These are phyloP conservation scores for Bruchidius siliquastri DNA, from an alignment of 2,888 invertebrate species.

Conservation along the genomic window DNA sequence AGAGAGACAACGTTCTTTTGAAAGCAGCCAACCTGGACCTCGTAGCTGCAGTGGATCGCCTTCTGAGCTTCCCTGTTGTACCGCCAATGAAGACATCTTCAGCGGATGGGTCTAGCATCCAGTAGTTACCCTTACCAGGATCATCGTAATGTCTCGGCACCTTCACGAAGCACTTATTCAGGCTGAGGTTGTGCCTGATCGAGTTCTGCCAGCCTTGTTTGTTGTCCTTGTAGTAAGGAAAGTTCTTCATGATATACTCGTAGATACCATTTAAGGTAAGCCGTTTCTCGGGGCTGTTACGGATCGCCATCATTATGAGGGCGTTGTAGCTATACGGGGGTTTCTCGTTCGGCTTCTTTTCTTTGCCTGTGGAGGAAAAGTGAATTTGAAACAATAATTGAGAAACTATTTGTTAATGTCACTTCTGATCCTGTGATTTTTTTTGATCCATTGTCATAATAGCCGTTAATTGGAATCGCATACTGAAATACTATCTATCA, in stretches of 20 bases:
- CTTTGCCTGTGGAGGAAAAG: slow-evolving; percentile 42
- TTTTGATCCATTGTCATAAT: too few relatives aligned
- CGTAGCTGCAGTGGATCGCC: slow-evolving; percentile 87
- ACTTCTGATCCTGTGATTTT: too few relatives aligned
- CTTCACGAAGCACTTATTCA: slow-evolving; percentile 99
- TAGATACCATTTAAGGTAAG: slow-evolving; percentile 95
- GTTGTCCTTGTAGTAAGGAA: slow-evolving; percentile 96
- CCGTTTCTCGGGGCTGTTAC: slow-evolving; percentile 89
- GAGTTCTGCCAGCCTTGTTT: slow-evolving; percentile 99
- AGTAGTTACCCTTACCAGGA: slow-evolving; percentile 98
- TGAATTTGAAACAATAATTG: not conserved
- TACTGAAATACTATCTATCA: too few relatives aligned
- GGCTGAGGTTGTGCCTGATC: slow-evolving; percentile 91
- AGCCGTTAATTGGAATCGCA: too few relatives aligned
- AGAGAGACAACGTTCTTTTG: slow-evolving; percentile 70
- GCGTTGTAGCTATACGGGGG: slow-evolving; percentile 99
- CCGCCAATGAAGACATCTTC: slow-evolving; percentile 97
- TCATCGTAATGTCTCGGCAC: slow-evolving; percentile 98
- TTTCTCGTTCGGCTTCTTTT: slow-evolving; percentile 79
- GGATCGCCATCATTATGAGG: slow-evolving; percentile 98
- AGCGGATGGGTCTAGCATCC: slow-evolving; percentile 97
- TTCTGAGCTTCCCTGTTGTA: slow-evolving; percentile 90
- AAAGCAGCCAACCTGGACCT: slow-evolving; percentile 85
- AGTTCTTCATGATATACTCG: slow-evolving; percentile 97
- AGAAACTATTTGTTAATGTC: too few relatives aligned